Conservation (phyloP, 2,888 invertebrate genomes). For the Formica aserva region DNA sequence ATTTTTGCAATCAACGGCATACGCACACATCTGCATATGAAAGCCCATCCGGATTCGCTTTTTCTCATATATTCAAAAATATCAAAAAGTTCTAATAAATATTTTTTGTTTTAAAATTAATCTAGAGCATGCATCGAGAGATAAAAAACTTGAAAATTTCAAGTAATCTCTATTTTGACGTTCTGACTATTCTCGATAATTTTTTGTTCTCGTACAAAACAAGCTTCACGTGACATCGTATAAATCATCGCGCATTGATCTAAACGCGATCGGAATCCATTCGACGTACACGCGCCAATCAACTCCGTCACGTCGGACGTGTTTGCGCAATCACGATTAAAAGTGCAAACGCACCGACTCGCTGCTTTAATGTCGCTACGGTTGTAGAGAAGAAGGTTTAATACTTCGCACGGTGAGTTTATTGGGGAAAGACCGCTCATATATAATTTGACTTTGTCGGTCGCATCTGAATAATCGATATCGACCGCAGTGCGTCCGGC, state of each 20-base stretch:
- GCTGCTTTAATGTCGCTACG: slow-evolving; percentile 43
- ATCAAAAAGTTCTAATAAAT: slow-evolving; percentile 1
- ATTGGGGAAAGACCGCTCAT: slow-evolving; percentile 74
- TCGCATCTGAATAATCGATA: slow-evolving; percentile 82
- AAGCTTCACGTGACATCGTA: neutral
- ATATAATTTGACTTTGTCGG: slow-evolving; percentile 80
- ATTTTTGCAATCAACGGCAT: slow-evolving; percentile 32
- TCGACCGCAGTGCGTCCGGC: slow-evolving; percentile 62
- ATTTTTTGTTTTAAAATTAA: neutral
- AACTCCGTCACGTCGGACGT: slow-evolving; percentile 34
- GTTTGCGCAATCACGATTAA: slow-evolving; percentile 53
- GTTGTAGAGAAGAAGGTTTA: slow-evolving; percentile 56
- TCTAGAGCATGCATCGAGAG: neutral
- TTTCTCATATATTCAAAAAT: neutral
- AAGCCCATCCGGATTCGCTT: neutral
- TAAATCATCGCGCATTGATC: slow-evolving; percentile 13
- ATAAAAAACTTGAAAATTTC: neutral
- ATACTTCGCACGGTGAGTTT: slow-evolving; percentile 73
- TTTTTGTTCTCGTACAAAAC: neutral
- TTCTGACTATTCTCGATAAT: neutral
- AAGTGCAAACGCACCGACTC: slow-evolving; percentile 47
- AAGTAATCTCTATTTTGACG: neutral
- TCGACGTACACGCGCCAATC: slow-evolving; percentile 25
- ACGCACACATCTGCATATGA: neutral
- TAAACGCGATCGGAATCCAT: slow-evolving; percentile 23